These are phyloP conservation scores for Lytechinus pictus DNA, from an alignment of 35 echinoderm and acorn worm genomes.

Conservation along the genomic window DNA sequence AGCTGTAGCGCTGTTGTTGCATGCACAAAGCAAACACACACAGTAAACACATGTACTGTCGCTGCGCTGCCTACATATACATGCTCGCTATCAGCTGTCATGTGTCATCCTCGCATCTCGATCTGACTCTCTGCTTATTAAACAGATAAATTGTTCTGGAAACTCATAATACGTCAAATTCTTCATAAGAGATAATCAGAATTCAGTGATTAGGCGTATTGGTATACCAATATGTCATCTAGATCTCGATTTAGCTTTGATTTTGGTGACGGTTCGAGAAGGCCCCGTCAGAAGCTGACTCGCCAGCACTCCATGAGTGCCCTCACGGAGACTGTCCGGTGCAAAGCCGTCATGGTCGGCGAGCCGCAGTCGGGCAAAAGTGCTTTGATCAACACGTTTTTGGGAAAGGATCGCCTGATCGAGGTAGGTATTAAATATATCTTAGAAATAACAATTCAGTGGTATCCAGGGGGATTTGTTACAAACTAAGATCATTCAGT, in stretches of 20 bases:
- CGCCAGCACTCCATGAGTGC: constrained; percentile 25
- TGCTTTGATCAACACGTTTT: constrained; percentile 38
- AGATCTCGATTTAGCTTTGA: constrained; percentile 49
- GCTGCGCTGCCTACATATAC: not conserved
- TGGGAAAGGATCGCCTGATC: not conserved
- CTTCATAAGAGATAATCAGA: not conserved
- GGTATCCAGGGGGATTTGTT: too few relatives aligned
- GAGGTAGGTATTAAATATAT: constrained; percentile 45
- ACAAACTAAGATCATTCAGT: too few relatives aligned
- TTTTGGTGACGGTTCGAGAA: not conserved
- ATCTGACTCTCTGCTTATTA: not conserved
- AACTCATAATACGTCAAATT: not conserved
- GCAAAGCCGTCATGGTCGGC: constrained; percentile 35
- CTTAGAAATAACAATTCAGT: too few relatives aligned
- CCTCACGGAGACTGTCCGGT: not conserved
- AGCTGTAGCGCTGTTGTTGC: too few relatives aligned
- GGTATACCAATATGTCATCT: not conserved
- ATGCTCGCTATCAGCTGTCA: not conserved
- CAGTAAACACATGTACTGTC: too few relatives aligned
- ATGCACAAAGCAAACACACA: too few relatives aligned
- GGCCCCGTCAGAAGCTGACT: not conserved
- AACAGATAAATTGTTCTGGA: not conserved
- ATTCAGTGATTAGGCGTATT: not conserved
- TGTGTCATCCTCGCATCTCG: too few relatives aligned
- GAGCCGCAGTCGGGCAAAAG: constrained; percentile 1